Percentiles rank a stretch among this genome's conserved stretches.
These are phyloP conservation scores for Cerceris rybyensis DNA, from an alignment of 2,888 invertebrate genomes.

Conservation along the genomic window DNA sequence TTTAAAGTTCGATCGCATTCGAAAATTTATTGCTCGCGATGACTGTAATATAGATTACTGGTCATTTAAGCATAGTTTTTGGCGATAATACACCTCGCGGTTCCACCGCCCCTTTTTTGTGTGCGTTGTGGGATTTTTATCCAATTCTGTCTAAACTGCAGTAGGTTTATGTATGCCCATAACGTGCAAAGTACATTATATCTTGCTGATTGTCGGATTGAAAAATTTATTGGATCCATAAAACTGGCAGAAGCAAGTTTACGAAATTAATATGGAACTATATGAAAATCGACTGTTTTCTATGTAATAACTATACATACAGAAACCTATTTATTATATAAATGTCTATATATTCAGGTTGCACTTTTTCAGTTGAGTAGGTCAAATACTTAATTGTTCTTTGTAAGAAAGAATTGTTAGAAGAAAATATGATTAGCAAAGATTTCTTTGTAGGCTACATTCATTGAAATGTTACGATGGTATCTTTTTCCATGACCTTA, in stretches of 20 bases:
- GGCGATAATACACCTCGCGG: constrained; percentile 42
- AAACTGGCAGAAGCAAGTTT: constrained; percentile 50
- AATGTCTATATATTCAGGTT: background rate
- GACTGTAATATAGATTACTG: constrained; percentile 43
- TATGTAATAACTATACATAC: constrained; percentile 7
- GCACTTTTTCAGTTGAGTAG: no score
- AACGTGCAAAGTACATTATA: constrained; percentile 15
- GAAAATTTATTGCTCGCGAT: constrained; percentile 45
- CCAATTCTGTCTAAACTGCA: constrained; percentile 6
- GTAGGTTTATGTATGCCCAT: constrained; percentile 2
- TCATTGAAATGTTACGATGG: no score
- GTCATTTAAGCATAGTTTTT: constrained; percentile 24
- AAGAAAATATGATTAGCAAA: no score
- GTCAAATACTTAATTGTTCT: no score
- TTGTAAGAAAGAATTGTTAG: no score
- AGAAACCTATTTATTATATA: background rate
- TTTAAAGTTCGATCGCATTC: constrained; percentile 31
- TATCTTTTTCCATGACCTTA: no score
- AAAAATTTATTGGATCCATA: constrained; percentile 47
- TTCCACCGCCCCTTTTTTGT: constrained; percentile 5
- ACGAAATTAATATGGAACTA: constrained; percentile 52
- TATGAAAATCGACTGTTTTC: constrained; percentile 15
- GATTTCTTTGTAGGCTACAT: no score
- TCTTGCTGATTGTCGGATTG: constrained; percentile 29
- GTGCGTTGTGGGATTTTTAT: constrained; percentile 20